Percentiles rank a stretch among this genome's conserved stretches.
Evolutionary conservation across 1,140 invertebrate genomes (phyloP).

Genomic region (Zaprionus ornatus): DNA sequence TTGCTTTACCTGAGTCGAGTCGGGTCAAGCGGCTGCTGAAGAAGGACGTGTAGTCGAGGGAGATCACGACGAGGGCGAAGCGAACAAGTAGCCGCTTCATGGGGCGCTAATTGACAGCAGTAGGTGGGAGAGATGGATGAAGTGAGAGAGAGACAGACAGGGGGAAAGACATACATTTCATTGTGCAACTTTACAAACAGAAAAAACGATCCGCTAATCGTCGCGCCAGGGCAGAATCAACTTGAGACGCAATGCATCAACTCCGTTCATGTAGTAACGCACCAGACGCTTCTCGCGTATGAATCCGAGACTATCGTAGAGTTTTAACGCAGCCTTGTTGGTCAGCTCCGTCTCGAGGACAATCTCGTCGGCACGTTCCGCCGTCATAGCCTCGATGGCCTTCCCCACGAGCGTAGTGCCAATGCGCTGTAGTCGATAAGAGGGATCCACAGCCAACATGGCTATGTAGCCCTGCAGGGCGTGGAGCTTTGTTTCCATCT

Average conservation of each 20-base stretch:
- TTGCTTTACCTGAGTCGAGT: conserved; percentile 51
- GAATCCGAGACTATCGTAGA: conserved; percentile 99
- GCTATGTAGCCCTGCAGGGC: conserved; percentile 98
- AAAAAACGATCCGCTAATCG: conserved; percentile 61
- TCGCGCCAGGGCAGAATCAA: conserved; percentile 92
- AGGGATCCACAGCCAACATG: conserved; percentile 98
- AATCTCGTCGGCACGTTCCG: conserved; percentile 97
- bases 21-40: conserved; percentile 17
- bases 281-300: conserved; percentile 98
- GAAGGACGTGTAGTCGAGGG: not conserved
- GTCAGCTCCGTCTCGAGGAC: conserved; percentile 99
- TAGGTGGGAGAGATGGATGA: not conserved
- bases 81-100: conserved; percentile 52
- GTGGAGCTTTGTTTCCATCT: conserved; percentile 91
- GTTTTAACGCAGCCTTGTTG: conserved; percentile 95
- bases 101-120: conserved; percentile 61
- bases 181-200: conserved; percentile 11
- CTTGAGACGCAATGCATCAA: conserved; percentile 98
- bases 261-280: conserved; percentile 99
- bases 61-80: not conserved
- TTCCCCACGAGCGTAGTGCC: conserved; percentile 89
- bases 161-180: not conserved
- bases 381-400: conserved; percentile 94
- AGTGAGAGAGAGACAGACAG: conserved; percentile 3
- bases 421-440: conserved; percentile 96